Conservation (phyloP, 92 coral and sea anemone species). For the Phenganax stokvisi region DNA sequence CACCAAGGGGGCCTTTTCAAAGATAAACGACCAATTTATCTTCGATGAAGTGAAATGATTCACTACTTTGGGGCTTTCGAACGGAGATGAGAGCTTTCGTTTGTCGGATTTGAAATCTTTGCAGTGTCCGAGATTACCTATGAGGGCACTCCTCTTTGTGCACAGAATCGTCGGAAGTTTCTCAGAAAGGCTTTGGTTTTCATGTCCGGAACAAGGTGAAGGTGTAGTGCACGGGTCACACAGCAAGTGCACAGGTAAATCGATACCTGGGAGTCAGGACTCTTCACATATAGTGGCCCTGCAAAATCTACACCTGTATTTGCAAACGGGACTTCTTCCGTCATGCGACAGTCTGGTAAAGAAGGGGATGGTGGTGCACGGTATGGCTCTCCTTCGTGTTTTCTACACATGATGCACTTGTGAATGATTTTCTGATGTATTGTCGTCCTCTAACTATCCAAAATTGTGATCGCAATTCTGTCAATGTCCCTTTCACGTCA, state of each 20-base stretch:
- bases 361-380: conserved; percentile 41
- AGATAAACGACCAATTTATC: not conserved
- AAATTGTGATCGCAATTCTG: conserved; percentile 41
- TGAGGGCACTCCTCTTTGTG: not conserved
- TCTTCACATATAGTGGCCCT: conserved; percentile 41
- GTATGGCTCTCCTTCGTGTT: conserved; percentile 38
- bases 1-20: conserved; percentile 16
- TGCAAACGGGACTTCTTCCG: conserved; percentile 33
- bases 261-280: conserved; percentile 13
- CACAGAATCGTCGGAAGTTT: conserved; percentile 4
- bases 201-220: conserved; percentile 9
- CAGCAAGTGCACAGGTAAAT: conserved; percentile 2
- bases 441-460: conserved; percentile 52
- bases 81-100: not conserved
- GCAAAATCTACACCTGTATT: conserved; percentile 48
- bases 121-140: conserved; percentile 1
- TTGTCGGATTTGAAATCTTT: not conserved
- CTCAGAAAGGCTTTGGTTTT: conserved; percentile 5
- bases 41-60: conserved; percentile 3
- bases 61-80: not conserved
- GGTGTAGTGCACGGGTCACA: conserved; percentile 8
- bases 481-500: conserved; percentile 40
- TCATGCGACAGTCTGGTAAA: conserved; percentile 37
- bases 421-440: conserved; percentile 34
- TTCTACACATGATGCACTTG: conserved; percentile 46